These are phyloP conservation scores for Acanthaster planci DNA, from an alignment of 35 echinoderm and acorn worm genomes.

Conservation along the genomic window DNA sequence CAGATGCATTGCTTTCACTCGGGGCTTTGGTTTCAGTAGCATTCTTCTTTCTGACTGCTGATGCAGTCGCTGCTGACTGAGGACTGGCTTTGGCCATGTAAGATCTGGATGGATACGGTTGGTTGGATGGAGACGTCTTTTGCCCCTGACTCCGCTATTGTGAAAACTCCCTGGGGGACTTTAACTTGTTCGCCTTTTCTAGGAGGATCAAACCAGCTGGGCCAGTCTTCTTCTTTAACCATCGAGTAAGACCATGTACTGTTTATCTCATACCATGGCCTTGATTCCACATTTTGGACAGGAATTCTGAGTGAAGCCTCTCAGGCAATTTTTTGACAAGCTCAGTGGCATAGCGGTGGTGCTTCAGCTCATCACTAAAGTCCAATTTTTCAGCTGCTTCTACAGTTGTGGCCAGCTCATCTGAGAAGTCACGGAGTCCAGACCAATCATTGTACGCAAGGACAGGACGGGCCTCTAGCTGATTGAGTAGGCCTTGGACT, in stretches of 20 bases:
- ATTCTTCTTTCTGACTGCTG: too few relatives aligned
- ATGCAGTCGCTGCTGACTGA: too few relatives aligned
- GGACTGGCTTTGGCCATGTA: background rate
- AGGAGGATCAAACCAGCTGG: conserved; percentile 25
- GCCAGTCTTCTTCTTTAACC: conserved; percentile 15
- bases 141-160: too few relatives aligned
- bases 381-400: background rate
- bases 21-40: too few relatives aligned
- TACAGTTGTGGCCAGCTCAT: conserved; percentile 4
- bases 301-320: conserved; percentile 8
- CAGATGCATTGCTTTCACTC: background rate
- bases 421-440: conserved; percentile 8
- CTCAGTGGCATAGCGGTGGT: conserved; percentile 19
- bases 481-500: conserved; percentile 11
- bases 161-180: background rate
- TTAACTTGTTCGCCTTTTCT: background rate
- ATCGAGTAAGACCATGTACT: too few relatives aligned
- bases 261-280: conserved; percentile 12
- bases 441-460: background rate
- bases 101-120: too few relatives aligned
- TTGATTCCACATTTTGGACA: conserved; percentile 22
- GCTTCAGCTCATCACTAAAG: background rate
- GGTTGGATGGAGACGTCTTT: too few relatives aligned
- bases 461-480: background rate
- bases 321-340: conserved; percentile 9